Evolutionary conservation across 2,113 vertebrate species (phyloP).

Genomic region (Dipodomys merriami): DNA sequence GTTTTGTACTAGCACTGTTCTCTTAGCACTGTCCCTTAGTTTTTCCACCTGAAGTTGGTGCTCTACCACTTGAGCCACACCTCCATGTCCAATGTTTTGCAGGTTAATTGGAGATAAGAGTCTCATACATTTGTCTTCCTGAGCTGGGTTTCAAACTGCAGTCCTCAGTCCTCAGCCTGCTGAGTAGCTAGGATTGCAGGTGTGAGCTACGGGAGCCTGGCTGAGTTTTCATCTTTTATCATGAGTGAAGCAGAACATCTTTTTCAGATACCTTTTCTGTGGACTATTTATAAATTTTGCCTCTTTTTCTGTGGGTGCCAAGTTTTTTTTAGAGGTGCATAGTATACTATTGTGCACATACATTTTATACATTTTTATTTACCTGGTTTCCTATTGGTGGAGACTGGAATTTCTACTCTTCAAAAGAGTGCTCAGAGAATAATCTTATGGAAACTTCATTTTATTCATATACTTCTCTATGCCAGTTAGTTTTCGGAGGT

Average conservation of each 20-base stretch:
- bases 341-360: not conserved
- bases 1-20: too few species aligned
- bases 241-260: conserved; percentile 6
- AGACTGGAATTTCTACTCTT: not conserved
- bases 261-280: conserved; percentile 4
- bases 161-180: too few species aligned
- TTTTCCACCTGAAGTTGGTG: too few species aligned
- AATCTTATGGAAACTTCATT: not conserved
- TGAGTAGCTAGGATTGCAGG: too few species aligned
- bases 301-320: conserved; percentile 36
- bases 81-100: too few species aligned
- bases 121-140: too few species aligned
- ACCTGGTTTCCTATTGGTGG: not conserved
- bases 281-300: conserved; percentile 5
- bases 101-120: too few species aligned
- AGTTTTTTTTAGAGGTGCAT: not conserved
- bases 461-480: not conserved
- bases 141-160: too few species aligned
- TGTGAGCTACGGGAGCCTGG: too few species aligned
- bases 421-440: not conserved
- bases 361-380: not conserved
- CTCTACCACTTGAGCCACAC: too few species aligned
- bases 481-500: not conserved
- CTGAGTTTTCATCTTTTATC: conserved; percentile 31
- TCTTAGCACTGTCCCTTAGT: too few species aligned